These are phyloP conservation scores for Fistularia commersonii DNA, from an alignment of 2,797 vertebrate species.

Conservation along the genomic window DNA sequence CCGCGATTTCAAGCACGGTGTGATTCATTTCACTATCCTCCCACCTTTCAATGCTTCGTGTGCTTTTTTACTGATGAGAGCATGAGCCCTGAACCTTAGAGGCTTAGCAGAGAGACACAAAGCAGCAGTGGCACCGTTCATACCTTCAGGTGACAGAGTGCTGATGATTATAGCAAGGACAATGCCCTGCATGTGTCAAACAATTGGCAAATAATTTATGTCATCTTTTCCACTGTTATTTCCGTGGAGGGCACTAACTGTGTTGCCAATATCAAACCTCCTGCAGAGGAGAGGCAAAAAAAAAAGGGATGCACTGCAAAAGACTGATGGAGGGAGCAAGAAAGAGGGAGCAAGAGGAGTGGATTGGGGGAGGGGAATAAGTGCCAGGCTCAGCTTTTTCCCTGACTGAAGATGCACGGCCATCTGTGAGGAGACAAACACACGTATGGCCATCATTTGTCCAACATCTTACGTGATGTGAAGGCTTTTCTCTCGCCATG, in stretches of 20 bases:
- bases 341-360: slow-evolving; percentile 62
- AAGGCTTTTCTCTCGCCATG: slow-evolving; percentile 96
- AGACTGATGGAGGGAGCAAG: slow-evolving; percentile 68
- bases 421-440: slow-evolving; percentile 93
- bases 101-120: slow-evolving; percentile 83
- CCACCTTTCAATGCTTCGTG: slow-evolving; percentile 2
- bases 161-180: slow-evolving; percentile 96
- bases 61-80: slow-evolving; percentile 36
- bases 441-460: slow-evolving; percentile 98
- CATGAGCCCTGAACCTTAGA: slow-evolving; percentile 65
- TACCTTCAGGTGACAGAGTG: slow-evolving; percentile 91
- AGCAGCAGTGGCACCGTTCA: slow-evolving; percentile 84
- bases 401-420: slow-evolving; percentile 83
- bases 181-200: slow-evolving; percentile 94
- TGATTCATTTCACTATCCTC: slow-evolving; percentile 25
- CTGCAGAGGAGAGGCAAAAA: slow-evolving; percentile 63
- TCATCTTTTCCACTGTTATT: slow-evolving; percentile 94
- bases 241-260: slow-evolving; percentile 91
- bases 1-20: slow-evolving; percentile 13
- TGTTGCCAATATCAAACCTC: slow-evolving; percentile 93
- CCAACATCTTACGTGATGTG: slow-evolving; percentile 96
- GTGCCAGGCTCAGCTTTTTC: slow-evolving; percentile 88
- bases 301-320: slow-evolving; percentile 51
- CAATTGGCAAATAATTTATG: slow-evolving; percentile 97
- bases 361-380: slow-evolving; percentile 75